Evolutionary conservation across 2,113 vertebrate species (phyloP), one percentile per base, ranked within the genome.

Genomic region (Sebastes fasciatus): DNA sequence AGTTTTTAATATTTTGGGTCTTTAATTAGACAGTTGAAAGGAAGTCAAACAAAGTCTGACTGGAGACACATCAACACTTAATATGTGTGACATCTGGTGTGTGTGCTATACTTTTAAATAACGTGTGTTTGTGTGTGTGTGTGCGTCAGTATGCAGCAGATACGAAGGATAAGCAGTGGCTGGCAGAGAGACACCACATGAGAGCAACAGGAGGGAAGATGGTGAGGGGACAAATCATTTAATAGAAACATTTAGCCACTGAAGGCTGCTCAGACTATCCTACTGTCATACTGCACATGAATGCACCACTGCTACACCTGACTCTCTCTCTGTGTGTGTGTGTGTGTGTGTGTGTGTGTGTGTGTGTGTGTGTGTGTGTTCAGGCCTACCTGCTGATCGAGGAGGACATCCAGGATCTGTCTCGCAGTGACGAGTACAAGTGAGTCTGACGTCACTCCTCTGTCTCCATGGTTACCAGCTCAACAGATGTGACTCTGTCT

Each of bases 191-290:
- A 88, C 98, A 99, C 79, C 97, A 99, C 94, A 99, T 99, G 98
- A 96, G 97, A 87, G 98, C 98, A 4, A 99, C 98, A 0, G 98
- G 98, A 68, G 98, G 98, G n/a, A 99, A 99, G 93, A 99, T 99
- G 98, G 98, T 99, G 92, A 97, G 66, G 4, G 11, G 14, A 34
- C n/a, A 1, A 42, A 40, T 61, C 2, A 34, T 14, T 2, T 6
- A 13, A 13, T 1, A 26, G 6, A 42, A 60, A 60, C 57, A 60
- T 61, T 6, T 8, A 43, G 26, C 19, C 40, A 19, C 62, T 17
- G 16, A 63, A 42, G 1, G 42, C 16, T 19, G 40, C 23, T 34
- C 26, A 5, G 34, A 65, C 17, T 6, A 34, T 34, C 26, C 26
- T 0, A 19, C 26, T 42, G 8, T 34, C 26, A 34, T 34, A 34